phyloP scores from a whole-genome alignment of 2,888 invertebrate genomes.

The Lypha dubia region DNA sequence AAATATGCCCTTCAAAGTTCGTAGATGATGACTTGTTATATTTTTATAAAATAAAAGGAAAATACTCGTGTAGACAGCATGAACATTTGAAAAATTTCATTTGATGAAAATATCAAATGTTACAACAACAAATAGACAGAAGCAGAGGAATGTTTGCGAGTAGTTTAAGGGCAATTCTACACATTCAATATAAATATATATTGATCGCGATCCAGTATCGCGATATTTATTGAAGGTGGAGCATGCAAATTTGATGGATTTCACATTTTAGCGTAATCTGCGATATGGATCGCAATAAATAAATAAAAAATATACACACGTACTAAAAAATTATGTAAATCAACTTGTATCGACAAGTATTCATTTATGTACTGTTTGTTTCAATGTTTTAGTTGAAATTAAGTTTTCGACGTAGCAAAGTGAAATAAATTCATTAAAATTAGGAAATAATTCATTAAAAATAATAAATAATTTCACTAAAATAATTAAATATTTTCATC shows the following conservation, averaged over 20 bases:
- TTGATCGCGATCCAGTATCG: too few species aligned
- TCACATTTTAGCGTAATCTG: too few species aligned
- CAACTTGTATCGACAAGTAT: conserved; percentile 25
- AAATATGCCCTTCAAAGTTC: background rate
- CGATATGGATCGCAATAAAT: too few species aligned
- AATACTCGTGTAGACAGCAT: background rate
- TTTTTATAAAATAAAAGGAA: conserved; percentile 29
- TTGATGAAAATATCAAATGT: conserved; percentile 17
- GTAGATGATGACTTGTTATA: conserved; percentile 14
- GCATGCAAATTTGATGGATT: too few species aligned
- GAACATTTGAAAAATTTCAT: conserved; percentile 1
- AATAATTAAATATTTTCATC: too few species aligned
- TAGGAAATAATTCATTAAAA: too few species aligned
- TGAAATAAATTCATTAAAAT: too few species aligned
- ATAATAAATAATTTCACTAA: too few species aligned
- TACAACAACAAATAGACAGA: background rate
- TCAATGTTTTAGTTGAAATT: background rate
- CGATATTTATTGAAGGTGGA: too few species aligned
- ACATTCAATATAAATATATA: too few species aligned
- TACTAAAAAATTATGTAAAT: conserved; percentile 40
- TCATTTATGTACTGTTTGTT: conserved; percentile 39
- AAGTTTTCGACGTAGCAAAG: background rate
- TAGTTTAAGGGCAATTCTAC: too few species aligned
- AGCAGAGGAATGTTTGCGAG: background rate
- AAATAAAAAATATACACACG: background rate